Evolutionary conservation across 2,113 vertebrate genomes (phyloP).

Genomic region (Cyprinodon tularosa): DNA sequence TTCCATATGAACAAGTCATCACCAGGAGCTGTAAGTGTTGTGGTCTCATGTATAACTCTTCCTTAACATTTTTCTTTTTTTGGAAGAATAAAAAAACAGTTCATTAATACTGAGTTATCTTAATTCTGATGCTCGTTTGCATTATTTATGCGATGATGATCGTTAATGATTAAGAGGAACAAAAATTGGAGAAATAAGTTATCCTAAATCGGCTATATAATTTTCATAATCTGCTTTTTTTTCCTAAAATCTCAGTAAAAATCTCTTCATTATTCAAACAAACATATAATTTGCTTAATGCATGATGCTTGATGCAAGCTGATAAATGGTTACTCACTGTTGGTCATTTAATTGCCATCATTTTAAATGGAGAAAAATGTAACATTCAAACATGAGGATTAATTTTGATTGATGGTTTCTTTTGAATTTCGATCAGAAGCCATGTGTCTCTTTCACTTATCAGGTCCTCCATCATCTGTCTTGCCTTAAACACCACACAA

Average conservation of each 20-base stretch:
- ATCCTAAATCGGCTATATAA: conserved; percentile 6
- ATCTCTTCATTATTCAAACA: conserved; percentile 56
- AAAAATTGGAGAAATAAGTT: conserved; percentile 9
- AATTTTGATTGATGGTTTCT: conserved; percentile 48
- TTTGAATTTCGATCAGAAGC: conserved; percentile 39
- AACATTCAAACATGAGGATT: conserved; percentile 33
- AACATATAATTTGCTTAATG: conserved; percentile 28
- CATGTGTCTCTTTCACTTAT: conserved; percentile 32
- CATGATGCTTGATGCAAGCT: conserved; percentile 29
- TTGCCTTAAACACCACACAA: conserved; percentile 21
- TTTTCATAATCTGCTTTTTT: conserved; percentile 22
- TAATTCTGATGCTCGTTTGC: background rate
- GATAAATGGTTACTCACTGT: conserved; percentile 48
- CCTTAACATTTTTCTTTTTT: conserved; percentile 12
- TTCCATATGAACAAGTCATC: conserved; percentile 56
- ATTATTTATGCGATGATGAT: conserved; percentile 11
- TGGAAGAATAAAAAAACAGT: background rate
- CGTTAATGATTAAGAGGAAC: background rate
- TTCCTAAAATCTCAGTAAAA: conserved; percentile 18
- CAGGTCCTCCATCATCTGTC: conserved; percentile 21
- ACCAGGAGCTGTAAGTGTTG: conserved; percentile 12
- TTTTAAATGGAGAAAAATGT: conserved; percentile 42
- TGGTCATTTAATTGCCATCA: conserved; percentile 30
- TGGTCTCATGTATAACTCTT: conserved; percentile 26
- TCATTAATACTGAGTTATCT: conserved; percentile 3